These are phyloP conservation scores for Brachionus rotundiformis DNA, from an alignment of 1,140 invertebrate species.

Conservation along the genomic window DNA sequence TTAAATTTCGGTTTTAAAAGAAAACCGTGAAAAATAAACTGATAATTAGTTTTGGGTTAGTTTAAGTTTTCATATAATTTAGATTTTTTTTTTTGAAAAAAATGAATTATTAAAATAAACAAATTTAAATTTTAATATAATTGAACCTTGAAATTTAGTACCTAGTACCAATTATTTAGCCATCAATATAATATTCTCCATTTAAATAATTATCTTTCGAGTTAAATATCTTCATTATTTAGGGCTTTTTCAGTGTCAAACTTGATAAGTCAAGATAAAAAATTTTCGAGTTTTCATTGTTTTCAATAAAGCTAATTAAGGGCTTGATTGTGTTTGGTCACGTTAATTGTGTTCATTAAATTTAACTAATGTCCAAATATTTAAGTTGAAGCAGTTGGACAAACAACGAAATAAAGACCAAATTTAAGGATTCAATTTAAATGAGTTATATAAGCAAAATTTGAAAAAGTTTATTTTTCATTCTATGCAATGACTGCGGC, in stretches of 20 bases:
- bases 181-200: no score
- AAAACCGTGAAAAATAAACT: background rate
- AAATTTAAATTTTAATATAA: background rate
- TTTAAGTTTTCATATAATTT: background rate
- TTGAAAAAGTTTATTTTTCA: constrained; percentile 5
- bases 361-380: background rate
- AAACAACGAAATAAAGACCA: background rate
- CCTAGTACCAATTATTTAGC: no score
- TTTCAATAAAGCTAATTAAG: no score
- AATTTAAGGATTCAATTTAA: background rate
- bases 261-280: background rate
- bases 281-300: background rate
- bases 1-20: no score
- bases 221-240: background rate
- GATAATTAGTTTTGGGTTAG: background rate
- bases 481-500: background rate
- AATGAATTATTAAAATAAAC: background rate
- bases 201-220: no score
- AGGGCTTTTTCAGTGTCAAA: background rate
- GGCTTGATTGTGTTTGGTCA: background rate
- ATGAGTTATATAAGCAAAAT: background rate
- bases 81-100: background rate
- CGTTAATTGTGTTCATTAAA: background rate
- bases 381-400: background rate
- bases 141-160: no score